Evolutionary conservation across 2,797 vertebrate genomes (phyloP).

Genomic region (Sebastes variabilis): DNA sequence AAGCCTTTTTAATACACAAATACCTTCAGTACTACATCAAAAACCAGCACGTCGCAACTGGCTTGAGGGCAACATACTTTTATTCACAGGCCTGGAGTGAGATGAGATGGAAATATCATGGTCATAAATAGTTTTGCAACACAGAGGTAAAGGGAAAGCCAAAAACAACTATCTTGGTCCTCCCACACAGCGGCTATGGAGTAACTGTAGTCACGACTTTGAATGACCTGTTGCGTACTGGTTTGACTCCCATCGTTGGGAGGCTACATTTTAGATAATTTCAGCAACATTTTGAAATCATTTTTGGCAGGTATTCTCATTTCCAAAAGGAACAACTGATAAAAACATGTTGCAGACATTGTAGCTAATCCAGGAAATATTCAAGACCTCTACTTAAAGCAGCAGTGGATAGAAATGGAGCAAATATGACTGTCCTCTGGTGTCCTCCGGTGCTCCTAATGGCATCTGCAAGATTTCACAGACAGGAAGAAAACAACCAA

Average conservation of each 20-base stretch:
- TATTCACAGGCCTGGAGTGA: slow-evolving; percentile 30
- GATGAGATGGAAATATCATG: slow-evolving; percentile 58
- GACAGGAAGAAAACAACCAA: no score
- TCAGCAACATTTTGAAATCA: neutral
- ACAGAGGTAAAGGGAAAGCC: slow-evolving; percentile 38
- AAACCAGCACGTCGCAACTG: slow-evolving; percentile 31
- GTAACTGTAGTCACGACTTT: slow-evolving; percentile 23
- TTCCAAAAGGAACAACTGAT: neutral
- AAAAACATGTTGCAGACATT: neutral
- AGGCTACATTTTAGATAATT: neutral
- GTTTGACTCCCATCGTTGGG: neutral
- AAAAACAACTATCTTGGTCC: slow-evolving; percentile 39
- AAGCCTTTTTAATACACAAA: slow-evolving; percentile 33
- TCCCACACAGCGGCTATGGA: slow-evolving; percentile 12
- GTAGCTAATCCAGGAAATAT: neutral
- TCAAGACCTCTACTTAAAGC: neutral
- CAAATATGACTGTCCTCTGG: no score
- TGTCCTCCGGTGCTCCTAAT: no score
- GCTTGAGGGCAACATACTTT: neutral
- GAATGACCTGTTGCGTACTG: slow-evolving; percentile 36
- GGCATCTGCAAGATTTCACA: no score
- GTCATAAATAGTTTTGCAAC: slow-evolving; percentile 58
- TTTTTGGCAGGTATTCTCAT: neutral
- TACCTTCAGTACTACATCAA: slow-evolving; percentile 20
- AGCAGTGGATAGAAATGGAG: neutral